phyloP scores from a whole-genome alignment of 2,797 vertebrate genomes.

The Amniataba percoides region DNA sequence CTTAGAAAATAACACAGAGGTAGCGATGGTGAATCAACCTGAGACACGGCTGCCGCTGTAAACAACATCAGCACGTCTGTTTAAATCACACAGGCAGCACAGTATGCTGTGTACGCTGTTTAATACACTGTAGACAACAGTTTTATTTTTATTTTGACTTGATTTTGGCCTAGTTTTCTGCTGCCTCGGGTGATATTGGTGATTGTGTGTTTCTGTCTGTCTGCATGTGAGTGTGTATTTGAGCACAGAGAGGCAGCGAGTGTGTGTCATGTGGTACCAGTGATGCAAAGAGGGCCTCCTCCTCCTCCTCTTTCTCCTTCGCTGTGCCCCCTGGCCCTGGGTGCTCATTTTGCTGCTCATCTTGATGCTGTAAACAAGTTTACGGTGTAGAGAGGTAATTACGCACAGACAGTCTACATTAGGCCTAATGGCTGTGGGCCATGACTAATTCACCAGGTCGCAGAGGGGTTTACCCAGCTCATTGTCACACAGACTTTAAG shows the following conservation, averaged over 20 bases:
- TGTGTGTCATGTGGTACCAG: constrained; percentile 37
- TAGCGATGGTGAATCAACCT: constrained; percentile 27
- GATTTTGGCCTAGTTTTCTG: constrained; percentile 64
- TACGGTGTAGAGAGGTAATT: constrained; percentile 76
- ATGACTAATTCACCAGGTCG: constrained; percentile 77
- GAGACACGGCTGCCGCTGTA: constrained; percentile 48
- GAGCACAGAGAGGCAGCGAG: constrained; percentile 28
- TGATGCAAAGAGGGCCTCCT: constrained; percentile 31
- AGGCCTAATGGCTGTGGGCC: constrained; percentile 76
- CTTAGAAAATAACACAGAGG: constrained; percentile 26
- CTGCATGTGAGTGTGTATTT: constrained; percentile 14
- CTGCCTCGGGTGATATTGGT: constrained; percentile 51
- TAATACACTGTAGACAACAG: constrained; percentile 48
- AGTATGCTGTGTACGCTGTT: background rate
- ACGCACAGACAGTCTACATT: constrained; percentile 73
- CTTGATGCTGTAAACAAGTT: constrained; percentile 76
- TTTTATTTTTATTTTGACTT: constrained; percentile 67
- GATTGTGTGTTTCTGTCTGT: constrained; percentile 30
- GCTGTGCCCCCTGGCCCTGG: constrained; percentile 42
- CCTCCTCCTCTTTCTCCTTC: constrained; percentile 23
- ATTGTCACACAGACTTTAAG: constrained; percentile 58
- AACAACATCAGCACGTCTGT: constrained; percentile 54
- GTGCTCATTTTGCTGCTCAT: constrained; percentile 69
- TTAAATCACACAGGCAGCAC: constrained; percentile 41
- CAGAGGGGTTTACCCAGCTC: constrained; percentile 54